Evolutionary conservation across 2,888 invertebrate genomes (phyloP).

Genomic region (Drosophila kambysellisi): DNA sequence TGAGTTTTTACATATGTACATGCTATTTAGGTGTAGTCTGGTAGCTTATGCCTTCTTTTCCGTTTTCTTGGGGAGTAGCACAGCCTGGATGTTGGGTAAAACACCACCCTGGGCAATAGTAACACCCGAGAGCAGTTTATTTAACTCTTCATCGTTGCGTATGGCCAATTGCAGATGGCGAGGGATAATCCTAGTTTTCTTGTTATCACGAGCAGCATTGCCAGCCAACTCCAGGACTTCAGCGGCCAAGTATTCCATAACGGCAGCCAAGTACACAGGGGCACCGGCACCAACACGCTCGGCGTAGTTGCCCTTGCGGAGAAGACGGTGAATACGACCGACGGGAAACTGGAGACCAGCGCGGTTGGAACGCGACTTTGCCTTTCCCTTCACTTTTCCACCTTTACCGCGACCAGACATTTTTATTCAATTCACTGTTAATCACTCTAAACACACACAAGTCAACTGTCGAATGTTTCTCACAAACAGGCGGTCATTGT

Average conservation of each 20-base stretch:
- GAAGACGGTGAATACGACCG: slow-evolving; percentile 87
- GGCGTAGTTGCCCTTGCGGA: slow-evolving; percentile 87
- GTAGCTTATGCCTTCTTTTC: slow-evolving; percentile 14
- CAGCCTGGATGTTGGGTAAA: slow-evolving; percentile 91
- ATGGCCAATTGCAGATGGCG: slow-evolving; percentile 93
- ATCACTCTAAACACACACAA: too few species aligned
- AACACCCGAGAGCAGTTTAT: slow-evolving; percentile 87
- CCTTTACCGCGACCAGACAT: slow-evolving; percentile 84
- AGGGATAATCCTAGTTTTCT: slow-evolving; percentile 91
- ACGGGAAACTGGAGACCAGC: slow-evolving; percentile 88
- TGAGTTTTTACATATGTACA: slow-evolving; percentile 6
- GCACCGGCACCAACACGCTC: slow-evolving; percentile 87
- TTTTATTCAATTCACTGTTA: slow-evolving; percentile 41
- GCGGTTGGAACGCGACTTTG: slow-evolving; percentile 86
- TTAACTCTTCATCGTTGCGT: slow-evolving; percentile 93
- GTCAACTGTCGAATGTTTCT: slow-evolving; percentile 11
- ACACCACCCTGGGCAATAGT: slow-evolving; percentile 91
- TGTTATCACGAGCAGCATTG: slow-evolving; percentile 89
- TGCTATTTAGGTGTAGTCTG: neutral
- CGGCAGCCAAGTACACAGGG: slow-evolving; percentile 86
- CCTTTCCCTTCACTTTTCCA: slow-evolving; percentile 85
- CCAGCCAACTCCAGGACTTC: slow-evolving; percentile 89
- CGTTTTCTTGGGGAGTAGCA: slow-evolving; percentile 88
- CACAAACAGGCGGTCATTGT: too few species aligned
- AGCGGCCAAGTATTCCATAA: slow-evolving; percentile 89